phyloP scores from a whole-genome alignment of 2,888 invertebrate genomes.

The Thyatira batis region DNA sequence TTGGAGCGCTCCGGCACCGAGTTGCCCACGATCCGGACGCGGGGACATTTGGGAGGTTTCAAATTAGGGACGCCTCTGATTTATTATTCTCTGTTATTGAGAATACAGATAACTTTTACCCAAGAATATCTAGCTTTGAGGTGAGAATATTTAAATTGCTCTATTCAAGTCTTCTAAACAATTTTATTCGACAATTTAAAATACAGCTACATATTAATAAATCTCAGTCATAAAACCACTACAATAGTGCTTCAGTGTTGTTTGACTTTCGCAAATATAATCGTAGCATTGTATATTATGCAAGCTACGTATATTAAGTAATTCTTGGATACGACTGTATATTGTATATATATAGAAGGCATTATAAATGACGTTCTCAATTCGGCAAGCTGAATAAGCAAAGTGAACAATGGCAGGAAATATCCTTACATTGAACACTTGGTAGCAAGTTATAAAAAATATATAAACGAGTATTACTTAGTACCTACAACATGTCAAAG shows the following conservation, averaged over 20 bases:
- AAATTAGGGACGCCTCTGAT: constrained; percentile 54
- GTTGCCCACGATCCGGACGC: constrained; percentile 8
- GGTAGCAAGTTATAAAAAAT: constrained; percentile 7
- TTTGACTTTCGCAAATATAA: neutral
- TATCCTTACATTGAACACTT: constrained; percentile 28
- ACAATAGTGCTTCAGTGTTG: neutral
- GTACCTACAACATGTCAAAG: neutral
- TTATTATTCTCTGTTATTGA: constrained; percentile 33
- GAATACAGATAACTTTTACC: constrained; percentile 17
- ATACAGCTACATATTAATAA: neutral
- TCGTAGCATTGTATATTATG: neutral
- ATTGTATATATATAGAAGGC: constrained; percentile 32
- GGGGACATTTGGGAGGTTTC: constrained; percentile 40
- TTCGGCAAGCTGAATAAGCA: constrained; percentile 45
- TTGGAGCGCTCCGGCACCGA: constrained; percentile 21
- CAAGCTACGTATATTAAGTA: constrained; percentile 20
- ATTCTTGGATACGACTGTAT: constrained; percentile 25
- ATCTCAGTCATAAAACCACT: neutral
- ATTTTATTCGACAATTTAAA: neutral
- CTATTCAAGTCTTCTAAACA: neutral
- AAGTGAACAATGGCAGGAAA: constrained; percentile 59
- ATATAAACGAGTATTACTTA: neutral
- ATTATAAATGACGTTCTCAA: constrained; percentile 33
- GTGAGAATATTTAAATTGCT: neutral
- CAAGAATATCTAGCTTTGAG: neutral